Evolutionary conservation across 2,113 vertebrate species (phyloP).

Genomic region (Salvelinus alpinus): DNA sequence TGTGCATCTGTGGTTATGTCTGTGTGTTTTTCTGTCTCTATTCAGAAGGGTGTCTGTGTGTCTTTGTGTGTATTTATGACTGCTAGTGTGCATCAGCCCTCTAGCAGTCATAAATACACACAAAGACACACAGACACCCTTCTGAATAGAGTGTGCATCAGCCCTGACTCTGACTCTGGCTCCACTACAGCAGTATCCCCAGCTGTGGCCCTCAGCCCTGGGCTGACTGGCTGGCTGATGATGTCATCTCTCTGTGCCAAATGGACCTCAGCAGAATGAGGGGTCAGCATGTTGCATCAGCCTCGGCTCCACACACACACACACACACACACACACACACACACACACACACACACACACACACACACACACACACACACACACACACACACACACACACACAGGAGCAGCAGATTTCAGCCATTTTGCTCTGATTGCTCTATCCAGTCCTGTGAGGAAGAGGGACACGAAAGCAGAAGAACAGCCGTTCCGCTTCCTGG

Average conservation of each 20-base stretch:
- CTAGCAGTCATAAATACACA: too few relatives aligned
- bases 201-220: conserved; percentile 23
- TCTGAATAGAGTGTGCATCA: neutral
- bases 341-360: neutral
- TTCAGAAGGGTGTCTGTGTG: neutral
- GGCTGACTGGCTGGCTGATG: conserved; percentile 35
- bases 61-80: neutral
- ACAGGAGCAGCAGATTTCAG: conserved; percentile 12
- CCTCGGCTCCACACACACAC: neutral
- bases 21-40: neutral
- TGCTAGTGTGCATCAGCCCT: too few relatives aligned
- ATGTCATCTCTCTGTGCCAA: conserved; percentile 38
- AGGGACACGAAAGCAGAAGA: conserved; percentile 29
- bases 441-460: conserved; percentile 27
- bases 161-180: neutral
- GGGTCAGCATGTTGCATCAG: conserved; percentile 39
- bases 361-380: neutral
- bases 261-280: conserved; percentile 20
- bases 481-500: conserved; percentile 41
- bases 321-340: neutral
- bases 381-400: neutral
- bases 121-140: too few relatives aligned
- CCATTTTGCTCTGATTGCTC: conserved; percentile 44
- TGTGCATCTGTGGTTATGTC: neutral
- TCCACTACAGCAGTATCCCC: conserved; percentile 18